These are phyloP conservation scores for Zaprionus obscuricornis DNA, from an alignment of 2,888 invertebrate species.

Conservation along the genomic window DNA sequence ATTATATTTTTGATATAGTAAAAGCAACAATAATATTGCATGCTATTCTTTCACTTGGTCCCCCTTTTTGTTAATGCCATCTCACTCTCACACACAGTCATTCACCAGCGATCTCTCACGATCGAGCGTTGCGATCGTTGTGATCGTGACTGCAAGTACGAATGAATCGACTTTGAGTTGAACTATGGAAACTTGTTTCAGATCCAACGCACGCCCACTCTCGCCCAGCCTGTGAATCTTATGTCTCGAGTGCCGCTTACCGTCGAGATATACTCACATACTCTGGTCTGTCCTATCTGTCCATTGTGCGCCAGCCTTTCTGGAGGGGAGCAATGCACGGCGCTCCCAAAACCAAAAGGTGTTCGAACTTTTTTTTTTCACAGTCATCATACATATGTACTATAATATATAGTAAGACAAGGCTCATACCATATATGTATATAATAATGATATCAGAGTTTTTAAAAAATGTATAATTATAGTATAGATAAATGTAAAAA, in stretches of 20 bases:
- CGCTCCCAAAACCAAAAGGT: constrained; percentile 48
- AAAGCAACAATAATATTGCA: not conserved
- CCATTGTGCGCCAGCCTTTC: constrained; percentile 6
- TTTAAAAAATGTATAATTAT: too few species aligned
- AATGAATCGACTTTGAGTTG: constrained; percentile 12
- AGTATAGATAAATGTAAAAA: too few species aligned
- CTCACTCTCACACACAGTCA: not conserved
- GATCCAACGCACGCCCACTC: constrained; percentile 41
- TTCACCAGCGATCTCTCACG: not conserved
- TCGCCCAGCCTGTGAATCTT: constrained; percentile 27
- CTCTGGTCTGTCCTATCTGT: constrained; percentile 9
- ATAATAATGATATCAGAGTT: too few species aligned
- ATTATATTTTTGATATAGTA: constrained; percentile 7
- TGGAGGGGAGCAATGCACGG: constrained; percentile 67
- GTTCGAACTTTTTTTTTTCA: constrained; percentile 64
- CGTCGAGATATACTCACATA: not conserved
- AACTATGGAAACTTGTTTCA: constrained; percentile 64
- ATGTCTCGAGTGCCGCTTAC: not conserved
- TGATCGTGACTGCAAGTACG: constrained; percentile 57
- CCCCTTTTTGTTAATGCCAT: not conserved
- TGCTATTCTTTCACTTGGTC: not conserved
- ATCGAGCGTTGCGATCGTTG: constrained; percentile 24
- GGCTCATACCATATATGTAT: too few species aligned
- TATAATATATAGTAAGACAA: too few species aligned
- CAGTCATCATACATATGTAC: not conserved